Base-by-base conservation (phyloP, 53 echinoderm and acorn worm genomes). In the Apostichopus leukothele region DNA sequence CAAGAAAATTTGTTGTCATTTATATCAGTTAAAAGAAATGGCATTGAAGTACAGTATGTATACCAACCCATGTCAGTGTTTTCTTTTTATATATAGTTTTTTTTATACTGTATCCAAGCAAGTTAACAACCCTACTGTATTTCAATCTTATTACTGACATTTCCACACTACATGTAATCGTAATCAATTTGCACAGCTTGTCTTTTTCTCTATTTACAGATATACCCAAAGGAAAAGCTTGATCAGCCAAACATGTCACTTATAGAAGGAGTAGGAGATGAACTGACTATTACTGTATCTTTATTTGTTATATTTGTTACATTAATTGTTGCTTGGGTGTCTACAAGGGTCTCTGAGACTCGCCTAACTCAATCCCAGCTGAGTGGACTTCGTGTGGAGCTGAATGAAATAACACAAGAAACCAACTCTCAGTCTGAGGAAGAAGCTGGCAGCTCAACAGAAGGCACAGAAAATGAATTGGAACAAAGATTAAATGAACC, bases 231-330 rank as follows among this genome's bases (percentile, higher is more conserved):
- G 20, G 14, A 22, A 74, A 22, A 10, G 10, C 39, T 39, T 22
- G 50, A 76, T 51, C 52, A 52, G 13, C 52, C 61, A 19, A 89
- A 51, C 18, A 99, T 99, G 99, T 74, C 94, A 50, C 89, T 99
- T 12, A 99, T 99, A 19, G 99, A 99, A 89, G 99, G 99, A 53
- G 88, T 99, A 7, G 99, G 99, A 27, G 99, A 99, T 91, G 99
- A 99, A 86, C 91, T 99, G 39, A 99, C 94, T n/a, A 90, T 99
- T 27, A 75, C 92, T 16, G 89, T 90, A 50, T 85, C 93, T 11
- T 77, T 96, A 76, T 89, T 99, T 76, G 87, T 93, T n/a, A 19
- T 94, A 52, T 75, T 91, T 57, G 80, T 90, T 26, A 96, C 99
- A 9, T 74, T 99, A 13, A 78, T 96, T 53, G 91, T 89, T 25